A percentile compares a stretch with the other conserved stretches of the same genome.
phyloP scores from a whole-genome alignment of 2,888 invertebrate species.

The Leucophenga montana region DNA sequence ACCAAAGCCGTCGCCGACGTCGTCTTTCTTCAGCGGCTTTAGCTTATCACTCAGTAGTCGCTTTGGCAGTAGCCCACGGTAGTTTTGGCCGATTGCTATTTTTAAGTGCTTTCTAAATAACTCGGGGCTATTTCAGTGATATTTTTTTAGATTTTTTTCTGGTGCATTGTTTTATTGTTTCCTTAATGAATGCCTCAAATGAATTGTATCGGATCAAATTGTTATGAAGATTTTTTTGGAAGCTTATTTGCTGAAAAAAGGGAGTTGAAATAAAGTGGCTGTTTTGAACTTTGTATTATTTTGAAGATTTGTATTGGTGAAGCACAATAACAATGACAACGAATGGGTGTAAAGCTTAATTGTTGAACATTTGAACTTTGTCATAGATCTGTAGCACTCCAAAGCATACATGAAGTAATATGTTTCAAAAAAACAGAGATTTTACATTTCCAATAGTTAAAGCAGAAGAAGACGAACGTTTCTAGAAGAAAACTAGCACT shows the following conservation, averaged over 20 bases:
- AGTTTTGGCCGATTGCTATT: constrained; percentile 44
- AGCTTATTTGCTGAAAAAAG: neutral
- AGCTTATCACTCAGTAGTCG: constrained; percentile 45
- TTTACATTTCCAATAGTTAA: no score
- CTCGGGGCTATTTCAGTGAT: constrained; percentile 57
- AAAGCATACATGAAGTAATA: no score
- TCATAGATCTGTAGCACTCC: no score
- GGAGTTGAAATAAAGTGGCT: no score
- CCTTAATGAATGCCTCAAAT: constrained; percentile 6
- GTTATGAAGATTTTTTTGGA: neutral
- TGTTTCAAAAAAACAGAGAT: no score
- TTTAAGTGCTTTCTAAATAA: constrained; percentile 66
- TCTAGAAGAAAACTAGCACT: no score
- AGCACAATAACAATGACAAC: no score
- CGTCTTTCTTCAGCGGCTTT: neutral
- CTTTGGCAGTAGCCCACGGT: constrained; percentile 62
- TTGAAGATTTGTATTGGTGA: neutral
- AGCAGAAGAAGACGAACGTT: no score
- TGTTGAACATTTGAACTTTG: neutral
- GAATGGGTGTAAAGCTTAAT: neutral
- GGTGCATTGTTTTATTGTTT: constrained; percentile 42
- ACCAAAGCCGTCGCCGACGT: neutral
- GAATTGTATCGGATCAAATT: neutral
- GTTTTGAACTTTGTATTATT: neutral
- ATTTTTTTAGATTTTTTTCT: constrained; percentile 48